Evolutionary conservation across 2,888 invertebrate genomes (phyloP).

Genomic region (Idaea aversata): DNA sequence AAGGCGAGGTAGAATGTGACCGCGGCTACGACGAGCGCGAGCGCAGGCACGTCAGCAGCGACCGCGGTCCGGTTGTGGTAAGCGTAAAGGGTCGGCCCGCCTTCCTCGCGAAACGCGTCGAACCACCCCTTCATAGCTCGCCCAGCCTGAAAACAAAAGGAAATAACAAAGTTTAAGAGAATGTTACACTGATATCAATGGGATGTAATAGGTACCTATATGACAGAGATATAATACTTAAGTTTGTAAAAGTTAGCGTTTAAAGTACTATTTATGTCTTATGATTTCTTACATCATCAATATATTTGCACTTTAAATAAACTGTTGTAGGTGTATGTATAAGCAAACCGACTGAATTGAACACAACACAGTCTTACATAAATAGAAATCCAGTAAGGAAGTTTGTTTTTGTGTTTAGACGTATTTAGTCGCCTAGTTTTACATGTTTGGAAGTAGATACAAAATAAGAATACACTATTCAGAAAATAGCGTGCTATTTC

Average conservation of each 20-base stretch:
- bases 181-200: not conserved
- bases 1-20: slow-evolving; percentile 96
- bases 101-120: slow-evolving; percentile 97
- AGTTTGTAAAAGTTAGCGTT: not conserved
- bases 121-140: slow-evolving; percentile 96
- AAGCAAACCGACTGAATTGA: not conserved
- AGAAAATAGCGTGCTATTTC: too few relatives aligned
- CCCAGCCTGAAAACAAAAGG: slow-evolving; percentile 55
- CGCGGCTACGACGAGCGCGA: slow-evolving; percentile 92
- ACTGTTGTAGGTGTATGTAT: not conserved
- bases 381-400: not conserved
- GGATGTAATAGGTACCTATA: not conserved
- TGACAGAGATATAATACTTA: too few relatives aligned
- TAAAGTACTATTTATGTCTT: not conserved
- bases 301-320: not conserved
- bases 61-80: slow-evolving; percentile 97
- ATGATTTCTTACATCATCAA: not conserved
- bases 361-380: not conserved
- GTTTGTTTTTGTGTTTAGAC: not conserved
- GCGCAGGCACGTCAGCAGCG: slow-evolving; percentile 93
- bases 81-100: slow-evolving; percentile 97
- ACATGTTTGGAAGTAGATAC: not conserved
- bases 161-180: not conserved
- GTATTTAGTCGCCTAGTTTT: not conserved
- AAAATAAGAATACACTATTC: too few relatives aligned